Evolutionary conservation across 2,888 invertebrate genomes (phyloP).

Genomic region (Acleris laterana): DNA sequence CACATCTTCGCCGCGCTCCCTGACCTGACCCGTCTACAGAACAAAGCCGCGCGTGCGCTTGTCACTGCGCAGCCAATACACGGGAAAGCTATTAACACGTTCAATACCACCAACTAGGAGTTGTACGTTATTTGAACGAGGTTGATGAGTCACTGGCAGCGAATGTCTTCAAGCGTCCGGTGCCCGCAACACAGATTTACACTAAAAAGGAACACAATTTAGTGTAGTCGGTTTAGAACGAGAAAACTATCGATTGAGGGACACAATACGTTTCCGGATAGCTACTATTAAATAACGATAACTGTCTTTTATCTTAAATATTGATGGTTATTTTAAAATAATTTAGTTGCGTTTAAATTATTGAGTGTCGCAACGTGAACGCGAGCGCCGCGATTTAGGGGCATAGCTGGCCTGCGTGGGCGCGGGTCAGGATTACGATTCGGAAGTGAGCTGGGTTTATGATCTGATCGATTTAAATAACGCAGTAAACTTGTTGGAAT

Average conservation of each 20-base stretch:
- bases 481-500: slow-evolving; percentile 19
- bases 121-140: too few species aligned
- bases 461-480: slow-evolving; percentile 35
- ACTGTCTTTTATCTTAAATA: slow-evolving; percentile 24
- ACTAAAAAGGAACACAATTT: too few species aligned
- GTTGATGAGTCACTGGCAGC: too few species aligned
- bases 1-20: neutral
- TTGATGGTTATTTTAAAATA: slow-evolving; percentile 32
- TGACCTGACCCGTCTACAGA: slow-evolving; percentile 1
- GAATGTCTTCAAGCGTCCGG: too few species aligned
- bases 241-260: neutral
- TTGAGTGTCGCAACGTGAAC: slow-evolving; percentile 38
- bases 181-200: too few species aligned
- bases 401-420: slow-evolving; percentile 43
- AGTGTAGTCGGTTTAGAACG: too few species aligned
- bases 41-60: slow-evolving; percentile 21
- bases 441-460: slow-evolving; percentile 29
- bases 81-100: slow-evolving; percentile 28
- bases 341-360: slow-evolving; percentile 28
- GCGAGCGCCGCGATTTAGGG: slow-evolving; percentile 43
- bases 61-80: slow-evolving; percentile 15
- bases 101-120: neutral
- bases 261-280: slow-evolving; percentile 23
- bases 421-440: slow-evolving; percentile 31
- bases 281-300: slow-evolving; percentile 28